A percentile compares a stretch with the other conserved stretches of the same genome.
phyloP scores from a whole-genome alignment of 1,140 invertebrate species.

The Pogonognathellus flavescens region DNA sequence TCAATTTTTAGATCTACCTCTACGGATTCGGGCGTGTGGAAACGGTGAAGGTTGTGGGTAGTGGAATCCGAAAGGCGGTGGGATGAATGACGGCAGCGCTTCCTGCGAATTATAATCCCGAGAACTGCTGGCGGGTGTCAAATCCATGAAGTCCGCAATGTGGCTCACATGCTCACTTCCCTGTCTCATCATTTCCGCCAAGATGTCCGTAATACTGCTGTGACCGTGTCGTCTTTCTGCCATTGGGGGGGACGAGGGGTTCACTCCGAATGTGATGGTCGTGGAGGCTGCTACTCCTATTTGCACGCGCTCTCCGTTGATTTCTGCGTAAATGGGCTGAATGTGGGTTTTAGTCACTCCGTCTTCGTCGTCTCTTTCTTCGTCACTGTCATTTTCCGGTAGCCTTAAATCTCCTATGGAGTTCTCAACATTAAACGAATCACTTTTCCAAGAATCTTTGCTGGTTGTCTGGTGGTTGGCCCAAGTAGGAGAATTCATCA shows the following conservation, averaged over 20 bases:
- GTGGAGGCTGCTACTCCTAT: constrained; percentile 49
- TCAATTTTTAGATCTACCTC: background rate
- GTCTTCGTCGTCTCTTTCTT: constrained; percentile 8
- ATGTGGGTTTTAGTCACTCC: constrained; percentile 46
- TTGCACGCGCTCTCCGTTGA: constrained; percentile 46
- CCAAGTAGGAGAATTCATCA: constrained; percentile 67
- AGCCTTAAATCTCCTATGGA: constrained; percentile 11
- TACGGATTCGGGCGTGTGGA: constrained; percentile 23
- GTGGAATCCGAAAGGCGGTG: constrained; percentile 2
- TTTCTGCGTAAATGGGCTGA: constrained; percentile 54
- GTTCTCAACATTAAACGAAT: constrained; percentile 4
- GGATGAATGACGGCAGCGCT: background rate
- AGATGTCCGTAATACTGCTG: constrained; percentile 61
- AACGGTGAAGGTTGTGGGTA: background rate
- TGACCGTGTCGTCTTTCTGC: constrained; percentile 39
- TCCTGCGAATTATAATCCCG: constrained; percentile 36
- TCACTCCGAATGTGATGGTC: constrained; percentile 13
- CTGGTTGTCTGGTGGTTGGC: constrained; percentile 13
- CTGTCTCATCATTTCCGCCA: constrained; percentile 62
- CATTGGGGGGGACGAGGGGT: background rate
- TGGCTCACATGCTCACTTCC: constrained; percentile 39
- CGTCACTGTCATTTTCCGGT: background rate
- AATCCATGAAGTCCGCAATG: constrained; percentile 59
- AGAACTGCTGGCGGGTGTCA: constrained; percentile 63
- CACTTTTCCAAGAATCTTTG: constrained; percentile 1